These are phyloP conservation scores for Zygogramma bicolorata DNA, from an alignment of 2,888 invertebrate species.

Conservation along the genomic window DNA sequence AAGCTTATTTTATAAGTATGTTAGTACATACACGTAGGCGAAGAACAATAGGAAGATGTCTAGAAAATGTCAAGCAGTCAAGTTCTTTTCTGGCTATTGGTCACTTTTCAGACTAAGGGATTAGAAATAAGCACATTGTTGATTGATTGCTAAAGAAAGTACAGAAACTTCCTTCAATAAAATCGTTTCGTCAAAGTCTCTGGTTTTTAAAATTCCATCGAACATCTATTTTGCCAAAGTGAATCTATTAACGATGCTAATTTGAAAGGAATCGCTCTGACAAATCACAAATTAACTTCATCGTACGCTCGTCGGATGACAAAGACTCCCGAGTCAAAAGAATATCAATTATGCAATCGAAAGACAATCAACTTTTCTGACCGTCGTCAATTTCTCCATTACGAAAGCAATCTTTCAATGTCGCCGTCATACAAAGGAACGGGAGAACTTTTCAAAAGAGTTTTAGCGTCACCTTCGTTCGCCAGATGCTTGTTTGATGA, in stretches of 20 bases:
- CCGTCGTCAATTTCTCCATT: slow-evolving; percentile 40
- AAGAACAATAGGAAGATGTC: too few species aligned
- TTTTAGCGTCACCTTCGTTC: slow-evolving; percentile 21
- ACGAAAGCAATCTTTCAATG: slow-evolving; percentile 42
- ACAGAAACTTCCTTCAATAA: neutral
- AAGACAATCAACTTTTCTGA: slow-evolving; percentile 31
- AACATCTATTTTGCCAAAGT: neutral
- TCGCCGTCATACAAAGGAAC: slow-evolving; percentile 33
- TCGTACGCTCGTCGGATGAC: neutral
- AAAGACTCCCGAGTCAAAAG: slow-evolving; percentile 24
- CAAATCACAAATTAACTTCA: neutral
- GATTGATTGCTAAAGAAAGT: too few species aligned
- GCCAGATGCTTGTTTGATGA: slow-evolving; percentile 12
- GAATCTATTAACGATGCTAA: neutral
- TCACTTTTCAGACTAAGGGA: too few species aligned
- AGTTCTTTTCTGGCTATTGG: too few species aligned
- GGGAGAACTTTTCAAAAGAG: slow-evolving; percentile 29
- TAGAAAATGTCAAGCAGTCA: too few species aligned
- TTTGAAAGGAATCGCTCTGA: neutral
- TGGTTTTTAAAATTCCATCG: neutral
- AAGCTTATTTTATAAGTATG: too few species aligned
- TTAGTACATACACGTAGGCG: too few species aligned
- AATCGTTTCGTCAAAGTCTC: neutral
- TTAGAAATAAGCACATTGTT: too few species aligned
- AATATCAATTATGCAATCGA: slow-evolving; percentile 38